Evolutionary conservation across 2,888 invertebrate species (phyloP), one percentile per base, ranked within the genome.

Genomic region (Agonum fuliginosum): DNA sequence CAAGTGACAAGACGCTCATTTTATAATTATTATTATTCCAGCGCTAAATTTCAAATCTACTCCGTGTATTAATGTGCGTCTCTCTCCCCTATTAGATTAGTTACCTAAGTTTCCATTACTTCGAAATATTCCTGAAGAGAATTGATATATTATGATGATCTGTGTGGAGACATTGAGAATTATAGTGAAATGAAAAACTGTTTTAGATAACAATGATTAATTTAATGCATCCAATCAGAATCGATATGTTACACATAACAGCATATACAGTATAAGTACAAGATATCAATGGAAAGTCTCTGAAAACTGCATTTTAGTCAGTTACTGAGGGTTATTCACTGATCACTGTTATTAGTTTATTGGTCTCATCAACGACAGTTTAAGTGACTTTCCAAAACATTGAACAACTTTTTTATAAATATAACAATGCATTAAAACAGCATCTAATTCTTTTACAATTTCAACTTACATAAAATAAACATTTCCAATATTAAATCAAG

Each of bases 161-260:
- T 54, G 22, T 12, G 19, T 20, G 3, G 24, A n/a, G 3, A 30
- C 30, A 12, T 27, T n/a, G 6, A 58, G 12, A 30, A 17, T 12
- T 10, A 17, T 12, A 62, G 6, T 43, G 43, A 48, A 20, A 62
- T 30, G 14, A 62, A 62, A 62, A 22, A 37, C 41, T 41, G 12
- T 3, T 20, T 54, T 75, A 75, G 70, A 77, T 77, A 77, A 77
- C 77, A 77, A 77, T 77, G 67, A 75, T 75, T 77, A 77, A 70
- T 77, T 77, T 77, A 77, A 77, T 77, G 77, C 77, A 58, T 70
- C 70, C 77, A 77, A 77, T 70, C 70, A 77, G 70, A 76, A 46
- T 77, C 67, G 58, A 54, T 77, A 70, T 77, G 69, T 70, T 77
- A 77, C 77, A 77, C 70, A 77, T 77, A 77, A 77, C 77, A 77